Evolutionary conservation across 2,797 vertebrate genomes (phyloP), one percentile per base, ranked within the genome.

Genomic region (Crocodylus rhombifer): DNA sequence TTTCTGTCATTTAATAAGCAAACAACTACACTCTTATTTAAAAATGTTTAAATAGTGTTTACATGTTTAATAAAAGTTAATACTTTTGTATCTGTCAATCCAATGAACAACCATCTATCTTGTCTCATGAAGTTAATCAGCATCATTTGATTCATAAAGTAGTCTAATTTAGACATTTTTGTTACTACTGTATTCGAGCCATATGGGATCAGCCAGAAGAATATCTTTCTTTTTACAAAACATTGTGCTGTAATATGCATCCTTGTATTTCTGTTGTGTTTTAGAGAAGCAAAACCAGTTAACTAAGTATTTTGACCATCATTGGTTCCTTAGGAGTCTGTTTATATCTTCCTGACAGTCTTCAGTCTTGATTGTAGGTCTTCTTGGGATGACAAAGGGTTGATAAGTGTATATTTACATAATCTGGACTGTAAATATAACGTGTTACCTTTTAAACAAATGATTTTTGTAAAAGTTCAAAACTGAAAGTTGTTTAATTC

Each of bases 101-200:
- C 94, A 84, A 55, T 87, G 76, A 80, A 11, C 78, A 84, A 28
- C 77, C 85, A 81, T 84, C 84, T 86, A 80, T 94, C 82, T 25
- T 88, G 80, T 73, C 76, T 86, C 25, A 84, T 92, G 90, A 95
- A 92, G 33, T 51, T 80, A 92, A 85, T 91, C 74, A 10, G 42
- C 42, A 51, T 57, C 74, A 12, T 91, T 91, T 92, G 15, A 17
- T 95, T 94, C 83, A 91, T 87, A 76, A 93, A 93, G 65, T 88
- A 82, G 86, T 80, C 36, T 87, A 75, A 92, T 95, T 58, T 92
- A 86, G 82, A 55, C 42, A 84, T 90, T 94, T 82, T 86, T 15
- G 80, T 95, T 94, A 86, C 95, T 94, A 92, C 78, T 91, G 61
- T 86, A 86, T 96, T 96, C 25, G 92, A 91, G 93, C 67, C 90